Base-by-base conservation (phyloP, 2,888 invertebrate species). In the Campoplex nolae region DNA sequence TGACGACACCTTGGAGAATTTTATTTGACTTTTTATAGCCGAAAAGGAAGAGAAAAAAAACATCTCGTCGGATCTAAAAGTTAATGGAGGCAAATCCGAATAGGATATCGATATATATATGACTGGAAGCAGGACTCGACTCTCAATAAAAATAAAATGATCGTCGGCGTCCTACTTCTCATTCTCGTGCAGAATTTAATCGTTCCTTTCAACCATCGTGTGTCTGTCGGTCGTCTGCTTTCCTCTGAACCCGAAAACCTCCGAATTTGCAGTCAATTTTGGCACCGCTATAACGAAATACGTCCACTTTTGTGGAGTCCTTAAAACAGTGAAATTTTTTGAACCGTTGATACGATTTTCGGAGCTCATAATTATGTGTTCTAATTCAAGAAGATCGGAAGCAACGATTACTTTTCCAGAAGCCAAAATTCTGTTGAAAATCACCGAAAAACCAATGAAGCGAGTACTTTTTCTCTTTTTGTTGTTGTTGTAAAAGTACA, bases 1-100 rank as follows among this genome's bases (percentile, higher is more conserved):
- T 8, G 28, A 73, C 35, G 42, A 54, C 81, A 73, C 62, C 74
- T 84, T 81, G 68, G 84, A 80, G 38, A 81, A 51, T 77, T 81
- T 77, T 71, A 67, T 80, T 51, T 35, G n/a, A 9, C n/a, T 7
- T 28, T 48, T 35, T 28, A 51, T 18, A 38, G 4, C 4, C 38
- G 54, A 23, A 23, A 23, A 23, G 23, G 0, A 23, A 38, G 32
- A 48, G 42, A 42, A 77, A 18, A 23, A 38, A 11, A n/a, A 7
- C 38, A 7, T 45, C 32, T 13, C 7, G 35, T 9, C 6, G 13
- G 58, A 58, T 58, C 28, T 11, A 1, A 13, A 23, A 28, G 28
- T 62, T 45, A 54, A 75, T 42, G 13, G 54, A 28, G 4, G 18
- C 28, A 35, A 32, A 45, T 42, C 38, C n/a, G 16, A 51, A 51